Evolutionary conservation across 2,797 vertebrate species (phyloP).

Genomic region (Clarias pachynema): DNA sequence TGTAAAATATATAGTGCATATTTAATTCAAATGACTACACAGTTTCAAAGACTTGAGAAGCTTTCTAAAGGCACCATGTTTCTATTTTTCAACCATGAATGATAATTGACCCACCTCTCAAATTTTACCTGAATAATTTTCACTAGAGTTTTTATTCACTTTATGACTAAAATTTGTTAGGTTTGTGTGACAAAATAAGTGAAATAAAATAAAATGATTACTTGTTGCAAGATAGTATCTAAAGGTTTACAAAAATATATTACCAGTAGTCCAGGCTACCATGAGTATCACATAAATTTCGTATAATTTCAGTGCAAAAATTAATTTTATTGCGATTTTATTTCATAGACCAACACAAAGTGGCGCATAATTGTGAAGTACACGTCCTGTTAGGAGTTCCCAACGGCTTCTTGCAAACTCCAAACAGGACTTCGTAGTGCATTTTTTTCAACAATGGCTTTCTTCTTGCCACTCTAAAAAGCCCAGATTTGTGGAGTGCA

Average conservation of each 20-base stretch:
- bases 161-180: neutral
- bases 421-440: too few relatives aligned
- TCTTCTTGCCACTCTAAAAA: too few relatives aligned
- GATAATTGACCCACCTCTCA: neutral
- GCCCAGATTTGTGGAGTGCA: too few relatives aligned
- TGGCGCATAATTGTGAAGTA: too few relatives aligned
- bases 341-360: too few relatives aligned
- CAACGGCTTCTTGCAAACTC: too few relatives aligned
- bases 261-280: neutral
- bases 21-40: neutral
- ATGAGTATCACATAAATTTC: slow-evolving; percentile 9
- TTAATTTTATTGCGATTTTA: neutral
- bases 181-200: neutral
- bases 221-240: neutral
- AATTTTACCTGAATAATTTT: neutral
- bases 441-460: too few relatives aligned
- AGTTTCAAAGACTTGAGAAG: neutral
- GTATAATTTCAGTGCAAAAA: slow-evolving; percentile 6
- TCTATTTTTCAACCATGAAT: neutral
- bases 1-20: too few relatives aligned
- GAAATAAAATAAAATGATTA: neutral
- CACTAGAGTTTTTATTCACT: neutral
- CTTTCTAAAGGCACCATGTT: neutral
- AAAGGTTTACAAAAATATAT: neutral
- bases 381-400: too few relatives aligned